A percentile compares a stretch with the other conserved stretches of the same genome.
phyloP scores from a whole-genome alignment of 1,140 invertebrate species.

The Dreissena polymorpha region DNA sequence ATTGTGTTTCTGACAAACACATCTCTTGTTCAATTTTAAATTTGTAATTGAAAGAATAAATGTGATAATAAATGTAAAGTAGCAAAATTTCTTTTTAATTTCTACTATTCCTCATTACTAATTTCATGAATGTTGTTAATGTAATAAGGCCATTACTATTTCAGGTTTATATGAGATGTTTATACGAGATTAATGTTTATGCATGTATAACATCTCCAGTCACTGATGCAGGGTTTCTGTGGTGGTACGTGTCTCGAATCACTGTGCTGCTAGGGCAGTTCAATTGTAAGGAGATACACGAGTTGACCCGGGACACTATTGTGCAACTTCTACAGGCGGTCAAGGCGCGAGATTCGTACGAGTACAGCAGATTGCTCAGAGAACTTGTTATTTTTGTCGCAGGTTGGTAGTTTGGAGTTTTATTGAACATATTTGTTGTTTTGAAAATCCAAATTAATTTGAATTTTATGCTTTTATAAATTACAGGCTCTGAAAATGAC shows the following conservation, averaged over 20 bases:
- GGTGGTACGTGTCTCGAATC: constrained; percentile 60
- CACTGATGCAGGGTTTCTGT: constrained; percentile 59
- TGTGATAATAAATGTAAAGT: too few relatives aligned
- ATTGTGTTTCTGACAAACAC: too few relatives aligned
- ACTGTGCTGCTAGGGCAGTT: constrained; percentile 49
- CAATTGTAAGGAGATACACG: constrained; percentile 50
- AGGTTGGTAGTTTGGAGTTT: constrained; percentile 38
- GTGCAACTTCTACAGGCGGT: constrained; percentile 49
- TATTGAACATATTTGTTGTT: neutral
- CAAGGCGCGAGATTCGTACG: constrained; percentile 44
- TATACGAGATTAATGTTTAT: neutral
- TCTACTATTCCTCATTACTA: too few relatives aligned
- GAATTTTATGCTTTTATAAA: too few relatives aligned
- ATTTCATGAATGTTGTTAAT: too few relatives aligned
- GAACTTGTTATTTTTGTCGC: constrained; percentile 52
- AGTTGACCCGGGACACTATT: constrained; percentile 28
- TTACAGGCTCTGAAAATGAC: neutral
- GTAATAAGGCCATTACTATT: too few relatives aligned
- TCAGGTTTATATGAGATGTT: too few relatives aligned
- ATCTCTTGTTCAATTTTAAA: too few relatives aligned
- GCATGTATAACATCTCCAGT: neutral
- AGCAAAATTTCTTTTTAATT: too few relatives aligned
- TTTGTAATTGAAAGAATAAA: too few relatives aligned
- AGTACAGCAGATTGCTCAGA: constrained; percentile 46
- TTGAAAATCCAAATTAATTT: too few relatives aligned